Evolutionary conservation across 2,113 vertebrate genomes (phyloP), one percentile per base, ranked within the genome.

Genomic region (Corydoras sp.): DNA sequence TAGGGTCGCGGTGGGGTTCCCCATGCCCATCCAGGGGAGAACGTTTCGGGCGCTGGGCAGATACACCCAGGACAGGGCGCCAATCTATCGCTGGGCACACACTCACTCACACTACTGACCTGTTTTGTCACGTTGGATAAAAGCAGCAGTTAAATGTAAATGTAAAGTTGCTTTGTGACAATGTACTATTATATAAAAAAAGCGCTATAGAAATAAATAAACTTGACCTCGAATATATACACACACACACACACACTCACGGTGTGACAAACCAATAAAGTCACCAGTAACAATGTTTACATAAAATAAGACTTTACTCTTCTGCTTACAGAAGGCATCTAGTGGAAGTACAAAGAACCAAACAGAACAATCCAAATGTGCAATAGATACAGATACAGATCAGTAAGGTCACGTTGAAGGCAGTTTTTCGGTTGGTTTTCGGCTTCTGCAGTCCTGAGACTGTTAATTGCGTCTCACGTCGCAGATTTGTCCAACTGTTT

Each of bases 271-370:
- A 67, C 29, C 50, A 62, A 30, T 66, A 12, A 49, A 61, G 13
- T 10, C 64, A 68, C 10, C 31, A 50, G 24, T 72, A 49, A 35
- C 15, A 56, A 43, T 43, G 35, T 43, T 43, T 43, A 43, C 35
- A 43, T 43, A 43, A 43, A 76, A 79, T 82, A 76, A 61, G 69
- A 14, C 9, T 68, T 83, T 85, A 82, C 75, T 82, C 43, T 51
- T 62, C 66, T 75, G 58, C 68, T 63, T 71, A 73, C 78, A 79
- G 80, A 86, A 86, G 86, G 79, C 83, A 86, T 81, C 68, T 77
- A 73, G 65, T 81, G 68, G 59, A 63, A 66, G 75, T 63, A 80
- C 69, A 73, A 72, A 24, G 12, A 35, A 69, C 48, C 50, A 69
- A 73, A 76, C 12, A 73, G 51, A 69, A 43, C 8, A 43, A 53